Conservation (phyloP, 2,113 vertebrate species). For the Cyanoliseus patagonus region DNA sequence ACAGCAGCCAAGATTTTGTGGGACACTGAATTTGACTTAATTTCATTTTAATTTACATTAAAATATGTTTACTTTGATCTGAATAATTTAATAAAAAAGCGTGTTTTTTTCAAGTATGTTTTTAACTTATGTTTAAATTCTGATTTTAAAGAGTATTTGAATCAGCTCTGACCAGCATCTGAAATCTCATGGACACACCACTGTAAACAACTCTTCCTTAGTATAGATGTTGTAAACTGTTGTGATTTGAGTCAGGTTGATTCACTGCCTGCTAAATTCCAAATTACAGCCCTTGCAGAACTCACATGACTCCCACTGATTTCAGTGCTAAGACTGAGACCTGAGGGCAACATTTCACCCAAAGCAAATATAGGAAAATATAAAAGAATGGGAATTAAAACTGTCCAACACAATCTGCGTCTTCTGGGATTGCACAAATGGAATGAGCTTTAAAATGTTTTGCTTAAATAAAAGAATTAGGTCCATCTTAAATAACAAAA, state of each 20-base stretch:
- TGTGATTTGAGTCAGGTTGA: not conserved
- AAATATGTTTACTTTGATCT: not conserved
- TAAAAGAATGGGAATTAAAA: not conserved
- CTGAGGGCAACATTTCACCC: not conserved
- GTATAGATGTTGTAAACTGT: not conserved
- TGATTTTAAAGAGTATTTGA: not conserved
- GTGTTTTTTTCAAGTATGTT: not conserved
- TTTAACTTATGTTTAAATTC: not conserved
- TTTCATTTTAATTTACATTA: not conserved
- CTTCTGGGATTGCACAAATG: not conserved
- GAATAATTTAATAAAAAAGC: not conserved
- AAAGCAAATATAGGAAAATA: not conserved
- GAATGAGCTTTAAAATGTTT: not conserved
- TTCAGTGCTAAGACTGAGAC: not conserved
- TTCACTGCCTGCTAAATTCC: not conserved
- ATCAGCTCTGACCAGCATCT: not conserved
- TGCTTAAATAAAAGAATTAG: not conserved
- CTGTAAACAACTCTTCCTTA: not conserved
- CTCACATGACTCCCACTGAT: not conserved
- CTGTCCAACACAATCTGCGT: not conserved
- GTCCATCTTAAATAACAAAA: not conserved
- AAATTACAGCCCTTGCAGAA: not conserved
- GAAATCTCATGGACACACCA: not conserved
- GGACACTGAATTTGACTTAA: not conserved
- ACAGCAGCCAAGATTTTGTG: not conserved